Evolutionary conservation across 2,888 invertebrate genomes (phyloP), one percentile per base, ranked within the genome.

Genomic region (Galerucella nymphaeae): DNA sequence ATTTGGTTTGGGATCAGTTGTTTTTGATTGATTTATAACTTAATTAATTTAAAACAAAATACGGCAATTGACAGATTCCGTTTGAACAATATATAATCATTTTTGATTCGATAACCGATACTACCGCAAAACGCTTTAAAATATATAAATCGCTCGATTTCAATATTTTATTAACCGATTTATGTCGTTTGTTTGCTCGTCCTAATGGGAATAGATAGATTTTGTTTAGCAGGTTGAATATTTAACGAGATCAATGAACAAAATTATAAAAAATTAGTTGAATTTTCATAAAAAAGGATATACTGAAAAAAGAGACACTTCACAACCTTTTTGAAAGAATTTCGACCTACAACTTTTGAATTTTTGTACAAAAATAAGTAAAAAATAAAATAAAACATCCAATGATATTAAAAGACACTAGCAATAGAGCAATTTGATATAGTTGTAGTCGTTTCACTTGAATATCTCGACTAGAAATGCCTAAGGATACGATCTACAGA

Each of bases 1-100:
- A 38, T 59, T 2, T 38, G 59, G 38, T 38, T 23, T 59, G 57
- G 62, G 69, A 53, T 63, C 53, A 57, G 30, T 61, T 70, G 70
- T 63, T 64, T 70, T 41, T 70, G 70, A 70, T 70, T 70, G 70
- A 70, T 70, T 57, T 70, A 64, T 63, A 55, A 70, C 63, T 57
- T 70, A 70, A 70, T 70, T 63, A 70, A 70, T 63, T 63, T 64
- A 64, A 70, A 70, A 63, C 63, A 58, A 63, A 64, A 70, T 53
- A 62, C 38, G 48, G 20, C 38, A 20, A 20, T 63, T 48, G 64
- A 64, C 59, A 59, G 57, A 59, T 59, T 59, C 18, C n/a, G 59
- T 38, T 38, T n/a, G 2, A 16, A 30, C 30, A 38, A 59, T 38
- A 59, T 30, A 59, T 59, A 14, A 2, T n/a, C 30, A n/a, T 59